phyloP scores from a whole-genome alignment of 2,113 vertebrate genomes.

The Strix uralensis region DNA sequence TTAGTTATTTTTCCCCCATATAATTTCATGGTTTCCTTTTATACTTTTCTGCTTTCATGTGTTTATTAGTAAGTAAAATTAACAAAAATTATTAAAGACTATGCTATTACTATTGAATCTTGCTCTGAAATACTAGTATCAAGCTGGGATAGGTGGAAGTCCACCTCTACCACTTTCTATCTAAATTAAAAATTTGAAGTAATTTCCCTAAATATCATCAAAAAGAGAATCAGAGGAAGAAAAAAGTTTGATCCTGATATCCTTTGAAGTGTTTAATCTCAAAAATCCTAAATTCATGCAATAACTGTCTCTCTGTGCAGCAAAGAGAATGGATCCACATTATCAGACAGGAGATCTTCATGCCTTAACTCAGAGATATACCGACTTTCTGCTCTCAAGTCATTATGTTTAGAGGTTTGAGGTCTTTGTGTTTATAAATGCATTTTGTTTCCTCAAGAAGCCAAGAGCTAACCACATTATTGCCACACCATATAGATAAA shows the following conservation, averaged over 20 bases:
- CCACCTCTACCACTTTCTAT: neutral
- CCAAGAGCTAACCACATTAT: rapidly evolving
- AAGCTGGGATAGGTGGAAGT: neutral
- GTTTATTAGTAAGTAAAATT: neutral
- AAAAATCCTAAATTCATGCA: neutral
- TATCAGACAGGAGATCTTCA: neutral
- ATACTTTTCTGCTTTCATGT: neutral
- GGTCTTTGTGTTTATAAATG: neutral
- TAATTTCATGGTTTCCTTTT: neutral
- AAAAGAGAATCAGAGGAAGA: neutral
- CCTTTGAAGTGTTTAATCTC: neutral
- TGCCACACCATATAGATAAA: neutral
- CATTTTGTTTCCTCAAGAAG: neutral
- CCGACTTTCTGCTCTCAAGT: neutral
- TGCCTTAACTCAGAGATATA: neutral
- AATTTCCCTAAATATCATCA: neutral
- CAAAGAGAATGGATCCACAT: neutral
- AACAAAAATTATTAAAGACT: neutral
- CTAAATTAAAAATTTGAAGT: neutral
- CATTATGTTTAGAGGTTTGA: neutral
- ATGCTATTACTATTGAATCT: neutral
- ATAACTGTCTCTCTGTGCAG: neutral
- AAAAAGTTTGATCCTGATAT: neutral
- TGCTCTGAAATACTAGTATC: neutral
- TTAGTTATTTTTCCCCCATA: neutral